Evolutionary conservation across 2,113 vertebrate species (phyloP), one percentile per base, ranked within the genome.

Genomic region (Acinonyx jubatus): DNA sequence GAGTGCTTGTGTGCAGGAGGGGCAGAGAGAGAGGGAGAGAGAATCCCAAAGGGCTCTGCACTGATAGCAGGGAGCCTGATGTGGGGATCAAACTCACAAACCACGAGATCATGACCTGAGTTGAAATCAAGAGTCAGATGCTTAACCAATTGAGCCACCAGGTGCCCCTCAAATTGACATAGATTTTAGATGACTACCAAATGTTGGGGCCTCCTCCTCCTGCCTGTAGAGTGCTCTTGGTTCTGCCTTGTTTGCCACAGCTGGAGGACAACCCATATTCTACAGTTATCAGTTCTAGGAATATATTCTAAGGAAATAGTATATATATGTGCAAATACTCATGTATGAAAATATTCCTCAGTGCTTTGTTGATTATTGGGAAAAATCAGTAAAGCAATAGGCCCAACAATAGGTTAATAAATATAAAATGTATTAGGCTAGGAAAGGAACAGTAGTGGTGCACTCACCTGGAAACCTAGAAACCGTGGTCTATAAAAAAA

Each of bases 371-470:
- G 57, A 65, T 89, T 94, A 89, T 18, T 91, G 61, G 31, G 23
- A 66, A 94, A 19, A 93, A 87, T 21, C 19, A 92, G 12, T 81
- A 81, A 89, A 96, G 69, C 95, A 96, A 86, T 36, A 87, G 76
- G 21, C 13, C n/a, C 36, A 45, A 66, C 6, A 83, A 36, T 16
- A 91, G 45, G n/a, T 50, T 68, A 82, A 89, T 57, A 73, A 85
- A 85, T 61, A n/a, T 27, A 81, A 61, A 90, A 80, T 36, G 8
- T 82, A 69, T 79, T 92, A n/a, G 84, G 21, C 52, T 41, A 78
- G 68, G 52, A 90, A 96, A 68, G 57, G 29, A 88, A 85, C 0
- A 41, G 38, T 52, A 31, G 5, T 3, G 8, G 63, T 52, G 23
- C 15, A 68, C 38, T 73, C 11, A 81, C 66, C 66, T 82, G 33